Conservation (phyloP, 1,140 invertebrate genomes). For the Formica selysi region DNA sequence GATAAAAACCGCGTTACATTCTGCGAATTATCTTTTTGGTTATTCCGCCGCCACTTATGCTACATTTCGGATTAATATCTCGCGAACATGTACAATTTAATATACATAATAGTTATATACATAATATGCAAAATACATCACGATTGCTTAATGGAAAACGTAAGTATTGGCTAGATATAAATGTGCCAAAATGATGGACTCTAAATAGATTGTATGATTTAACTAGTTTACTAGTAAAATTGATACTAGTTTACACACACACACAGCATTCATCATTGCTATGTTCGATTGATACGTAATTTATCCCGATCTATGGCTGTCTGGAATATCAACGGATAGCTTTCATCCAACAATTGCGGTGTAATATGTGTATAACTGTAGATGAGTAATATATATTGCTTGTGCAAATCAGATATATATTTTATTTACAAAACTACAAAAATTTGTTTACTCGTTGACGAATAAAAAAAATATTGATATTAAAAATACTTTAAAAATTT, state of each 20-base stretch:
- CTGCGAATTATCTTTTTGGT: constrained; percentile 15
- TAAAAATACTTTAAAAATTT: neutral
- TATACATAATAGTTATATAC: neutral
- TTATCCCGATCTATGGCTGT: constrained; percentile 26
- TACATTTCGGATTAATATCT: neutral
- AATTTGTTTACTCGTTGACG: neutral
- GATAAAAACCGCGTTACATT: constrained; percentile 43
- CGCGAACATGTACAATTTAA: neutral
- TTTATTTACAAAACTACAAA: neutral
- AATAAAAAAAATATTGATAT: neutral
- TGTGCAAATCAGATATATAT: neutral
- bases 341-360: constrained; percentile 15
- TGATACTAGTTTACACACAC: neutral
- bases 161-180: constrained; percentile 21
- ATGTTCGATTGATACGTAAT: constrained; percentile 25
- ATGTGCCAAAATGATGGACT: constrained; percentile 44
- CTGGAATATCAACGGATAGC: constrained; percentile 37
- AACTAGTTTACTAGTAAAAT: neutral
- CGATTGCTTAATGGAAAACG: constrained; percentile 3
- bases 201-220: constrained; percentile 44
- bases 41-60: neutral
- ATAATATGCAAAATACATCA: neutral
- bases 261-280: neutral
- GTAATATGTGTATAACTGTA: neutral
- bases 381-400: neutral